phyloP scores from a whole-genome alignment of 2,888 invertebrate genomes.

The Adelphocoris suturalis region DNA sequence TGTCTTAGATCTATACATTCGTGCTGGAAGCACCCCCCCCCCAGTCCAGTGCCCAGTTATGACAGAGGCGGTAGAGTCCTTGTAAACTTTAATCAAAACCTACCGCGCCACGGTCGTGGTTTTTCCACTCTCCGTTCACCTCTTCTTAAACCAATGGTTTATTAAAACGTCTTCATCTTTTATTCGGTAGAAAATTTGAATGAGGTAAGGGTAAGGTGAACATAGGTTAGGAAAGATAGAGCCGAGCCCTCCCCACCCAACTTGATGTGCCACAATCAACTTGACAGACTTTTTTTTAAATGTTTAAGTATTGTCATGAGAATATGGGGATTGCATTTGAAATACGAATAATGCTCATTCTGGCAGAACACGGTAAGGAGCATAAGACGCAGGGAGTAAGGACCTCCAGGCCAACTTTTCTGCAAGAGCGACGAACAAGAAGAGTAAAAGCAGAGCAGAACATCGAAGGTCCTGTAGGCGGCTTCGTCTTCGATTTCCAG shows the following conservation, averaged over 20 bases:
- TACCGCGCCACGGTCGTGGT: constrained; percentile 73
- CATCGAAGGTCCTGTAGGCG: constrained; percentile 22
- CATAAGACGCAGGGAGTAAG: neutral
- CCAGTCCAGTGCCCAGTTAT: constrained; percentile 75
- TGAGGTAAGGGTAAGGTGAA: constrained; percentile 78
- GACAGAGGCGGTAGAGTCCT: constrained; percentile 75
- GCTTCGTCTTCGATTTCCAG: neutral
- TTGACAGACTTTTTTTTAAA: too few species aligned
- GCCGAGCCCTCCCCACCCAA: constrained; percentile 49
- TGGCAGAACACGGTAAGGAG: neutral
- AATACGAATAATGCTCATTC: too few species aligned
- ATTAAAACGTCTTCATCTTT: constrained; percentile 78
- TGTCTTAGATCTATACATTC: too few species aligned
- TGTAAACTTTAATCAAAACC: constrained; percentile 77
- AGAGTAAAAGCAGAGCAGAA: constrained; percentile 13
- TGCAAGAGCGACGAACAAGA: neutral
- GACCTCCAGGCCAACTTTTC: neutral
- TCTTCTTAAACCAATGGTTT: constrained; percentile 77
- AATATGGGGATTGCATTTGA: too few species aligned
- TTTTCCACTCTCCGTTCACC: constrained; percentile 75
- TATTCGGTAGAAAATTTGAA: constrained; percentile 78
- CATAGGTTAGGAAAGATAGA: constrained; percentile 74
- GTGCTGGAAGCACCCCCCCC: too few species aligned
- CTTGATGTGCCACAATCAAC: too few species aligned
- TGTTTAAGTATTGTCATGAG: too few species aligned